Percentiles rank a stretch among this genome's conserved stretches.
Conservation (phyloP, 2,113 vertebrate species). For the Todiramphus chloris region DNA sequence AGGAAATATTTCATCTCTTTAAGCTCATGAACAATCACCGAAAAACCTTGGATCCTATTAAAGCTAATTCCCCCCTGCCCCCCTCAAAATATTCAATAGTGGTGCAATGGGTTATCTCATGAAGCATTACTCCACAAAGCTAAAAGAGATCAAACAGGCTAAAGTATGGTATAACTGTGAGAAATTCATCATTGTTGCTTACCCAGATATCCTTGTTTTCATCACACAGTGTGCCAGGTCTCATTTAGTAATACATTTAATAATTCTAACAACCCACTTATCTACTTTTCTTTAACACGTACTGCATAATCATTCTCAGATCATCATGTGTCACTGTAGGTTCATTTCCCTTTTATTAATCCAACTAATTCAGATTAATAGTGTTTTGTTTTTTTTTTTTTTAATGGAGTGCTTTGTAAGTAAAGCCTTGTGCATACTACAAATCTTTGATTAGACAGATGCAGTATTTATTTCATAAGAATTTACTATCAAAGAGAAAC, state of each 20-base stretch:
- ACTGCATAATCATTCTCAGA: conserved; percentile 17
- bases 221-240: conserved; percentile 21
- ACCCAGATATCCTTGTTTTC: conserved; percentile 55
- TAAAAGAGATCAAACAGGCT: conserved; percentile 52
- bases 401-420: not conserved
- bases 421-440: not conserved
- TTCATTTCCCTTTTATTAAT: not conserved
- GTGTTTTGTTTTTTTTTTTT: not conserved
- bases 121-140: conserved; percentile 29
- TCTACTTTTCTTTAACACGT: conserved; percentile 17
- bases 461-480: not conserved
- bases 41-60: conserved; percentile 41
- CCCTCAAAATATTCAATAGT: not conserved
- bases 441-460: not conserved
- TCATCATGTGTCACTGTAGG: conserved; percentile 28
- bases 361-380: conserved; percentile 23
- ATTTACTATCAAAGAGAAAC: not conserved
- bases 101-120: conserved; percentile 36
- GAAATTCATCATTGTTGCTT: conserved; percentile 61
- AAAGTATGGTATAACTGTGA: conserved; percentile 34
- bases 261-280: conserved; percentile 33
- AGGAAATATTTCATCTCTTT: conserved; percentile 72
- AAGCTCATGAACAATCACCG: conserved; percentile 60
- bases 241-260: conserved; percentile 55
- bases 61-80: not conserved